Base-by-base conservation (phyloP, 2,113 vertebrate genomes). In the Psettodes erumei region DNA sequence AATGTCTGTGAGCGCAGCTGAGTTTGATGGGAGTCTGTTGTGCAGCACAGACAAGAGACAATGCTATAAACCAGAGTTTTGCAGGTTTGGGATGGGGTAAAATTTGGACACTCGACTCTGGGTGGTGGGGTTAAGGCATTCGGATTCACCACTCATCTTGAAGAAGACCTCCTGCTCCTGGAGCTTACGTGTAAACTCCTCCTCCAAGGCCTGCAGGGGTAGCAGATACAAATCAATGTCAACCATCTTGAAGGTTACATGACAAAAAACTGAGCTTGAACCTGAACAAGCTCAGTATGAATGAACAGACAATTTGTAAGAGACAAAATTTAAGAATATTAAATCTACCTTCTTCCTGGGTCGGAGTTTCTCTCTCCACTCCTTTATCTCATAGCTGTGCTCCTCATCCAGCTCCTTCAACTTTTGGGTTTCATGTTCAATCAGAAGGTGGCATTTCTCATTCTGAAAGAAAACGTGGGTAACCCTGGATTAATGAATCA, bases 111-210 rank as follows among this genome's bases (percentile, higher is more conserved):
- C 97, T 64, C 98, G 95, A 89, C 97, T 99, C 90, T 99, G 97
- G 6, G 97, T 90, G 28, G 95, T 96, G 75, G 98, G 98, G 88
- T 99, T 99, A 95, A 99, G 97, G 95, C 97, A 99, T 95, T 99
- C 98, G 0, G 98, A 99, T 77, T 99, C 98, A 32, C 98, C 98
- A 56, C 96, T 98, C 97, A 99, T 99, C 94, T 96, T 98, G 93
- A 99, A 99, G 93, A 99, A 99, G 61, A 99, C 96, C 88, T 99
- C 98, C 90, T 99, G 98, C 85, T 99, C 98, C 88, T 99, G 98
- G 11, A 98, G 93, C 85, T 98, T 99, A 48, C 98, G 94, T 30
- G 96, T 96, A 95, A 99, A 99, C 90, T 99, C 98, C 79, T 99
- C 98, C 91, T 99, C 98, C 51, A 99, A 86, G 0, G 95, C 96